Conservation (phyloP, 2,797 vertebrate species). For the Acanthornis magna region DNA sequence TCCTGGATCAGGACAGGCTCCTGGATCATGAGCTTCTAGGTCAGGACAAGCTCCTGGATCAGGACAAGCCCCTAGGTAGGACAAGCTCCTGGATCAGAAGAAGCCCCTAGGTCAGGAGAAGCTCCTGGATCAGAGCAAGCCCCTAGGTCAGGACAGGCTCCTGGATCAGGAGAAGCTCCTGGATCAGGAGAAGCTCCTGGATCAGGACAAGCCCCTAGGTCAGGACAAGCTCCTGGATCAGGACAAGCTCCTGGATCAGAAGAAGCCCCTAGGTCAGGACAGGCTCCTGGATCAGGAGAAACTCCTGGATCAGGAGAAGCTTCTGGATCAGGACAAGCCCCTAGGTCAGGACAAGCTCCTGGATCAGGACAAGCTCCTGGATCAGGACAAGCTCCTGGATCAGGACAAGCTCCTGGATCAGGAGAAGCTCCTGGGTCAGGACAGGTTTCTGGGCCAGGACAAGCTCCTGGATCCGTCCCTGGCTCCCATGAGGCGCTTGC, state of each 20-base stretch:
- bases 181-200: too few species aligned
- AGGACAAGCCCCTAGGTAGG: background rate
- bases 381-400: too few species aligned
- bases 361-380: accelerated
- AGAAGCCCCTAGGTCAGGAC: accelerated
- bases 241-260: too few species aligned
- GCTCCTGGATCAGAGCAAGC: accelerated
- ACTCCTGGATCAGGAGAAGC: too few species aligned
- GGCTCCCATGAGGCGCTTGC: background rate
- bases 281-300: accelerated
- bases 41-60: accelerated
- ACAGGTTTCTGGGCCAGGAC: too few species aligned
- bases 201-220: too few species aligned
- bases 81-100: accelerated
- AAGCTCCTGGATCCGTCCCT: accelerated
- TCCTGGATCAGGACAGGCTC: accelerated
- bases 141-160: accelerated
- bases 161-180: accelerated
- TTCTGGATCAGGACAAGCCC: accelerated
- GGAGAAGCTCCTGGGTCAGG: too few species aligned
- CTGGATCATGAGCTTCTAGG: accelerated
- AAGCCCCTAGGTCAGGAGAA: too few species aligned
- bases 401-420: too few species aligned
- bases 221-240: too few species aligned
- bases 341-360: accelerated